Base-by-base conservation (phyloP, 2,113 vertebrate genomes). In the Etheostoma spectabile region DNA sequence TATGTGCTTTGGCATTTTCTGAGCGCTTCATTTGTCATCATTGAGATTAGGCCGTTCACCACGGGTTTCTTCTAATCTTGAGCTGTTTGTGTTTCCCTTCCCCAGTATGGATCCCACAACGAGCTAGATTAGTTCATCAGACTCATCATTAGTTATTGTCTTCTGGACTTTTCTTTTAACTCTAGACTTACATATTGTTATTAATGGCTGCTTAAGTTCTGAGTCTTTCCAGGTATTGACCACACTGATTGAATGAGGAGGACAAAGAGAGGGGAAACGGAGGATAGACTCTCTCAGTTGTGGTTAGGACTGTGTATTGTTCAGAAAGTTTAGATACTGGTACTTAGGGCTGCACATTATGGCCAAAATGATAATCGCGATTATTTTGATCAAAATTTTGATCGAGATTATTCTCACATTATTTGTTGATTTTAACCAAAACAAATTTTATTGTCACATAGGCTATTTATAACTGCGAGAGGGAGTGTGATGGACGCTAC, bases 1-100 rank as follows among this genome's bases (percentile, higher is more conserved):
- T 49, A 33, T 69, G n/a, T 64, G 61, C 19, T 63, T 60, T 77
- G 67, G 21, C 75, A 85, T 79, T 73, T 79, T 65, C 53, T 11
- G 3, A 69, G 27, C 22, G 38, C 42, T 79, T 61, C 22, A 70
- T 77, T 70, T 66, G 69, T 55, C 67, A 42, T 53, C 48, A 60
- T 15, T 66, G 27, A 53, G 16, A 57, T 57, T 5, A 22, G 11
- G n/a, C 74, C 61, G 48, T 68, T 57, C 12, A 42, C 18, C 22
- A 35, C 38, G 18, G 51, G 80, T 73, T 48, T 1, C 3, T 27
- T 42, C 18, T 67, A 13, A 79, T 71, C n/a, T 59, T 12, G 18
- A 52, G 27, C 30, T 19, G 48, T 52, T 51, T 46, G 62, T 46
- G 27, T 35, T 75, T 35, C 48, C 48, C 42, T 10, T 61, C 48